Conservation (phyloP, 1,140 invertebrate genomes). For the Macrotrachela quadricornifera region DNA sequence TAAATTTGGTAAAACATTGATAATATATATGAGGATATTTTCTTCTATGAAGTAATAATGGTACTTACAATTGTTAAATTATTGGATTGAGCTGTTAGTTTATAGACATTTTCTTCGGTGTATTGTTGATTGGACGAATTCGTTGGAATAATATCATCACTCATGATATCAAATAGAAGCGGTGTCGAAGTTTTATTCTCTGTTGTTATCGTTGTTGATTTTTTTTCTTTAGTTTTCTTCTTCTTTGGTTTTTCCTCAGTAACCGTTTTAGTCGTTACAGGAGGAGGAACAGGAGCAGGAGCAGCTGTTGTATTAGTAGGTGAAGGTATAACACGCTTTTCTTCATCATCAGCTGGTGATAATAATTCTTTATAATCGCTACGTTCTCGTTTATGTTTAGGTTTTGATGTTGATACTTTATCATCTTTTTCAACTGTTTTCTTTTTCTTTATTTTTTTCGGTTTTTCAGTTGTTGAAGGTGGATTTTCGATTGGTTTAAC, state of each 20-base stretch:
- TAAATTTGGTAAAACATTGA: too few species aligned
- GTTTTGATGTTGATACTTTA: neutral
- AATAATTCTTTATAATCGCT: neutral
- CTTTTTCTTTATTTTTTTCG: neutral
- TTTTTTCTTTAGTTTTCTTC: neutral
- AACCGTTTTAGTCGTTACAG: neutral
- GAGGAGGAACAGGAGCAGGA: neutral
- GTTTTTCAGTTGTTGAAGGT: neutral
- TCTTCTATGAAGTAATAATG: too few species aligned
- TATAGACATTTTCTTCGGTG: too few species aligned
- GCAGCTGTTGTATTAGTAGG: neutral
- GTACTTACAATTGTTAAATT: too few species aligned
- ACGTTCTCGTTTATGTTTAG: neutral
- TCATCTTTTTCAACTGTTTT: neutral
- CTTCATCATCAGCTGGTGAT: neutral
- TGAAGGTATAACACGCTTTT: too few species aligned
- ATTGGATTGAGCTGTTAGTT: too few species aligned
- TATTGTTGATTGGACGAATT: slow-evolving; percentile 41
- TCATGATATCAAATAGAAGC: slow-evolving; percentile 3
- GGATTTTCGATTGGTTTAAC: neutral
- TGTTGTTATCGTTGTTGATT: slow-evolving; percentile 9
- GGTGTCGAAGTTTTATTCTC: slow-evolving; percentile 11
- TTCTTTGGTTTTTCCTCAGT: neutral
- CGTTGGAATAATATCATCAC: slow-evolving; percentile 21
- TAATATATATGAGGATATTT: too few species aligned